These are phyloP conservation scores for Tonatia bakeri DNA, from an alignment of 2,113 vertebrate species.

Conservation along the genomic window DNA sequence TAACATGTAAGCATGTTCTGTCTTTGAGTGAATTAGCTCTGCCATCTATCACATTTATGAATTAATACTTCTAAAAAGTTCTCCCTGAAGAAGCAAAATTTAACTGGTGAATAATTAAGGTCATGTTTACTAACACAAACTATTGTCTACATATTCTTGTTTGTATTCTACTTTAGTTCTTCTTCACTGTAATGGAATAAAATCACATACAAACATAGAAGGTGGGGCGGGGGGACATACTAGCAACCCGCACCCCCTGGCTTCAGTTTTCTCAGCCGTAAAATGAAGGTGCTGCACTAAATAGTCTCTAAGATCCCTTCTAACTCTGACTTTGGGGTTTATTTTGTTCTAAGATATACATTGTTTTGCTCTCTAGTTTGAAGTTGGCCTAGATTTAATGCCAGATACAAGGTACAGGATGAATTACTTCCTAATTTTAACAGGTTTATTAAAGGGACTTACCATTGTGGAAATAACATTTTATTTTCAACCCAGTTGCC, in stretches of 20 bases:
- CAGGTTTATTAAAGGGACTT: not conserved
- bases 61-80: not conserved
- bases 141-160: not conserved
- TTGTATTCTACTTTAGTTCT: not conserved
- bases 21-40: not conserved
- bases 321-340: not conserved
- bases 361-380: not conserved
- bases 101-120: not conserved
- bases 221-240: not conserved
- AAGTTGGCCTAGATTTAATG: not conserved
- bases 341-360: not conserved
- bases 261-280: not conserved
- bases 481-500: constrained; percentile 25
- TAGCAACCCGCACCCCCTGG: not conserved
- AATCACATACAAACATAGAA: not conserved
- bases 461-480: not conserved
- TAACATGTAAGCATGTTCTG: not conserved
- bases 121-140: not conserved
- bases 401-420: not conserved
- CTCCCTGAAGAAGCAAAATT: not conserved
- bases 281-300: not conserved
- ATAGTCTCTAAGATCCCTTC: not conserved
- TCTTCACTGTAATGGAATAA: not conserved
- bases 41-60: not conserved
- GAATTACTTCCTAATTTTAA: not conserved